Evolutionary conservation across 1,140 invertebrate species (phyloP), one percentile per base, ranked within the genome.

Genomic region (Drosophila tsacasi): DNA sequence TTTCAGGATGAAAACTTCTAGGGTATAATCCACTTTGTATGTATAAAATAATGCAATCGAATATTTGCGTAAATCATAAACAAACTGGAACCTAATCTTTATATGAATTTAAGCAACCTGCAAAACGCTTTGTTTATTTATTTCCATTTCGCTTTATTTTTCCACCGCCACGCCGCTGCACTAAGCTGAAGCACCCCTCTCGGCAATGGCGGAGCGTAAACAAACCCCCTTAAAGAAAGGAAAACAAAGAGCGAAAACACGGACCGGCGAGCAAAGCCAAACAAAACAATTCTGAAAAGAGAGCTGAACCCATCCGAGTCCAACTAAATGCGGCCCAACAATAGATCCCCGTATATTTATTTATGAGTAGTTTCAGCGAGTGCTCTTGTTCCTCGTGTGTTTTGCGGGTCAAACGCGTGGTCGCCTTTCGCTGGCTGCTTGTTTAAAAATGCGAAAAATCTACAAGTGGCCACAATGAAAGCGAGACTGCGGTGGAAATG

Each of bases 401-500:
- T 30, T 37, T 19, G 65, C 47, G 66, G 84, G 84, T 90, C 83
- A 89, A 84, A 84, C 84, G 77, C 72, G 83, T 83, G 83, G 71
- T 63, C 67, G 76, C 71, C 76, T 79, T 86, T 80, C 67, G 60
- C 63, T 60, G 50, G 65, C 62, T 66, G 65, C 27, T 35, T 71
- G 62, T 55, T 87, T 75, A 62, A 74, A 87, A 83, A 81, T 81
- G 77, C 84, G 74, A 90, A 89, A 54, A 89, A 89, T 84, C 84
- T 71, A 84, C 85, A 89, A 89, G 84, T 89, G 85, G 81, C 67
- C 57, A 65, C 23, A 52, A 67, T 44, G 27, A 35, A 62, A 37
- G 46, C 54, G 46, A 59, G 61, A 50, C 65, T 75, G 44, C 68
- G 66, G 67, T 80, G 66, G 64, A 83, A 79, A 79, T 86, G 72